Evolutionary conservation across 2,888 invertebrate genomes (phyloP).

Genomic region (Petrophora chlorosata): DNA sequence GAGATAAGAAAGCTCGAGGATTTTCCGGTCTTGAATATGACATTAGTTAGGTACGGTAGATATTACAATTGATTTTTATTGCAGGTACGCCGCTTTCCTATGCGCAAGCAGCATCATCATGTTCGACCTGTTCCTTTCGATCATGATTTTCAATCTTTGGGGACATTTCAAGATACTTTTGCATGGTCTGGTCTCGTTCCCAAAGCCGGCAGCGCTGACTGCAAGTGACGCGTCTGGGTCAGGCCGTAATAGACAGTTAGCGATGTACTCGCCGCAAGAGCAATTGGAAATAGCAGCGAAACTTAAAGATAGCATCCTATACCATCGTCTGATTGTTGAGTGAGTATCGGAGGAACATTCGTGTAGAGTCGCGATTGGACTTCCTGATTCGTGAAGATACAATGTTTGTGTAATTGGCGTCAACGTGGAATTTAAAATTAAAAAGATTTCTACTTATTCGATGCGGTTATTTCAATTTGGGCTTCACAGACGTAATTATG

Average conservation of each 20-base stretch:
- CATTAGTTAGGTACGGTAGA: not conserved
- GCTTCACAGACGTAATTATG: too few species aligned
- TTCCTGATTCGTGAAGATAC: too few species aligned
- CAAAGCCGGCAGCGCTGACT: slow-evolving; percentile 23
- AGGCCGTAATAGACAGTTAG: too few species aligned
- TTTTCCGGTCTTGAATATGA: too few species aligned
- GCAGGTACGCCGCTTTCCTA: slow-evolving; percentile 27
- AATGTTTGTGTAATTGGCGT: too few species aligned
- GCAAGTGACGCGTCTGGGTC: not conserved
- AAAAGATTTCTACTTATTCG: too few species aligned
- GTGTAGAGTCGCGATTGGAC: too few species aligned
- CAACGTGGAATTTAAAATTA: too few species aligned
- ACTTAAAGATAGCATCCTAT: slow-evolving; percentile 33
- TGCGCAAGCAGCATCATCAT: slow-evolving; percentile 30
- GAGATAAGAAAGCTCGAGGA: too few species aligned
- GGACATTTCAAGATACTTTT: slow-evolving; percentile 43
- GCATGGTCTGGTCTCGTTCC: slow-evolving; percentile 31
- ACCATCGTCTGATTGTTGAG: slow-evolving; percentile 33
- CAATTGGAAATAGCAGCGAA: slow-evolving; percentile 11
- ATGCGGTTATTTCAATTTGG: too few species aligned
- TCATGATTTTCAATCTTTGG: slow-evolving; percentile 40
- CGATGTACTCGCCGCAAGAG: slow-evolving; percentile 29
- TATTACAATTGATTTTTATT: not conserved
- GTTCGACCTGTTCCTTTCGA: slow-evolving; percentile 36
- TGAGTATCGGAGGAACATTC: too few species aligned